Conservation (phyloP, 2,113 vertebrate species). For the Benitochromis conjunctus region DNA sequence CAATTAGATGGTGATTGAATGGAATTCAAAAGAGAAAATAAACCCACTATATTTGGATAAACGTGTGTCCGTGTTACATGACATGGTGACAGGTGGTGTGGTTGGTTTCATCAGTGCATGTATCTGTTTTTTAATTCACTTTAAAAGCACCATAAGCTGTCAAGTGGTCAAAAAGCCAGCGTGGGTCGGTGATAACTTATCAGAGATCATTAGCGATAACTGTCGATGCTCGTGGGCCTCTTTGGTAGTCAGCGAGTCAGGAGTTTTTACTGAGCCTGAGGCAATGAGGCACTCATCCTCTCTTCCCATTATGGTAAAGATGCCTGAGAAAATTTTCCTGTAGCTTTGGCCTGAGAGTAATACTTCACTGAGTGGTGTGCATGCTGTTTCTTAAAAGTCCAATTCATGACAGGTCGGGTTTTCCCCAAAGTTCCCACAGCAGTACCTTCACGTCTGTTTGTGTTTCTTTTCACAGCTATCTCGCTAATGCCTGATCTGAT, state of each 20-base stretch:
- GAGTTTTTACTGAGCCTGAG: slow-evolving; percentile 9
- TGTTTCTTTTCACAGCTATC: not conserved
- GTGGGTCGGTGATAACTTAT: slow-evolving; percentile 7
- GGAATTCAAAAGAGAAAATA: not conserved
- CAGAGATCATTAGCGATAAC: slow-evolving; percentile 34
- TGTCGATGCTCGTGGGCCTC: not conserved
- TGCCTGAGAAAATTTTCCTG: slow-evolving; percentile 38
- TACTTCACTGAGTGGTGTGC: not conserved
- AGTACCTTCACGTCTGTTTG: not conserved
- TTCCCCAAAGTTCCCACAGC: slow-evolving; percentile 18
- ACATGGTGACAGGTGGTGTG: not conserved
- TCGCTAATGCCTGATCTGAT: not conserved
- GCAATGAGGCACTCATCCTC: slow-evolving; percentile 8
- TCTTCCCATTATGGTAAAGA: slow-evolving; percentile 30
- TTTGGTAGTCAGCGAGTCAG: slow-evolving; percentile 27
- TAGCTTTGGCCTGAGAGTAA: not conserved
- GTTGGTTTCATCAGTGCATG: not conserved
- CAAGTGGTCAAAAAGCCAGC: slow-evolving; percentile 32
- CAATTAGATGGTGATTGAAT: slow-evolving; percentile 43
- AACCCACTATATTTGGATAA: not conserved
- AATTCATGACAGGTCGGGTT: not conserved
- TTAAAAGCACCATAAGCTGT: slow-evolving; percentile 21
- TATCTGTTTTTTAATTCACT: not conserved
- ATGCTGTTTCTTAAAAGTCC: not conserved
- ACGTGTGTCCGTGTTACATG: not conserved